Evolutionary conservation across 2,797 vertebrate species (phyloP).

Genomic region (Tenualosa ilisha): DNA sequence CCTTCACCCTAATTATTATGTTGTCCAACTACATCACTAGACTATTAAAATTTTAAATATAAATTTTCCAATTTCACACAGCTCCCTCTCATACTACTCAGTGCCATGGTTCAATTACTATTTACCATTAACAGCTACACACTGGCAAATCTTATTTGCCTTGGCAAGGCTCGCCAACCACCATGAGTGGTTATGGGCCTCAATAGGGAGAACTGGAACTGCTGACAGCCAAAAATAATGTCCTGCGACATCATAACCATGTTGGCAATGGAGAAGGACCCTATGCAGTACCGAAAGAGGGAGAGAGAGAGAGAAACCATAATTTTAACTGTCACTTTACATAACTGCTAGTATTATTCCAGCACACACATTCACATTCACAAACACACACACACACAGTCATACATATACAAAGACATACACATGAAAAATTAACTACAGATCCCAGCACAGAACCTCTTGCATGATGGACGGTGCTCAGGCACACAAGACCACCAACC

Average conservation of each 20-base stretch:
- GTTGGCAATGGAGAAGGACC: conserved; percentile 75
- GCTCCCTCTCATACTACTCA: not conserved
- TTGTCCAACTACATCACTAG: not conserved
- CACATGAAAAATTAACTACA: conserved; percentile 72
- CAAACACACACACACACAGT: conserved; percentile 51
- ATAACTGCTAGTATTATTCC: conserved; percentile 87
- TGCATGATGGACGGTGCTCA: conserved; percentile 77
- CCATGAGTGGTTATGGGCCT: conserved; percentile 83
- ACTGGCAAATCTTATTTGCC: conserved; percentile 80
- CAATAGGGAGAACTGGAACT: conserved; percentile 85
- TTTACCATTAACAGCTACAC: conserved; percentile 85
- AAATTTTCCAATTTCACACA: conserved; percentile 14
- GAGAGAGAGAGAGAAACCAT: conserved; percentile 77
- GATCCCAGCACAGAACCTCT: conserved; percentile 70
- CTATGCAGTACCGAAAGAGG: conserved; percentile 48
- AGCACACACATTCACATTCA: conserved; percentile 57
- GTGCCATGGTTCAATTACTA: conserved; percentile 52
- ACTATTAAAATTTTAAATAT: conserved; percentile 22
- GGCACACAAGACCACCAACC: conserved; percentile 75
- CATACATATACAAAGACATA: conserved; percentile 55
- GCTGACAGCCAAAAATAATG: conserved; percentile 87
- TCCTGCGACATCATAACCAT: conserved; percentile 86
- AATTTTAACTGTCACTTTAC: conserved; percentile 90
- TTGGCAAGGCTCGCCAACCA: conserved; percentile 83
- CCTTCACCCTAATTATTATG: not conserved